A percentile compares a stretch with the other conserved stretches of the same genome.
phyloP scores from a whole-genome alignment of 2,888 invertebrate species.

The Apeira syringaria region DNA sequence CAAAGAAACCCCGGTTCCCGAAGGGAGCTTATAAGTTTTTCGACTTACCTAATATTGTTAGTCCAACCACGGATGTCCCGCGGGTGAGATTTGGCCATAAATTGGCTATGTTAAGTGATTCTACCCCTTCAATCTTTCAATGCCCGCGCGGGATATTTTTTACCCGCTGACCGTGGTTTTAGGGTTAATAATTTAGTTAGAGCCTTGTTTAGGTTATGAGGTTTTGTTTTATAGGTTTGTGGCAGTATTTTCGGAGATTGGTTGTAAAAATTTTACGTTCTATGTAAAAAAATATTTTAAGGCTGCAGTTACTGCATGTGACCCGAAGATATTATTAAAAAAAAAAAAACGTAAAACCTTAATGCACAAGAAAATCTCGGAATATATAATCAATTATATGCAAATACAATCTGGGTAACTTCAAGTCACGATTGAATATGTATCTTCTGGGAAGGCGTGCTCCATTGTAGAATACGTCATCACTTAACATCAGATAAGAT shows the following conservation, averaged over 20 bases:
- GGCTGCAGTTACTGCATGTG: too few species aligned
- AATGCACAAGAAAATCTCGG: too few species aligned
- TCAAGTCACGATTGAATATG: too few species aligned
- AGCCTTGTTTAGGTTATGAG: constrained; percentile 28
- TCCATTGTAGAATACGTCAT: too few species aligned
- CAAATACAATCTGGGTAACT: too few species aligned
- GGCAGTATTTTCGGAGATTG: background rate
- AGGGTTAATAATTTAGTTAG: constrained; percentile 56
- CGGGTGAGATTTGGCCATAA: constrained; percentile 78
- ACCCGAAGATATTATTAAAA: too few species aligned
- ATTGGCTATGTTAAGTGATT: constrained; percentile 78
- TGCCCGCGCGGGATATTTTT: constrained; percentile 71
- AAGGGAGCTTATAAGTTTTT: constrained; percentile 66
- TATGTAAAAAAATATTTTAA: too few species aligned
- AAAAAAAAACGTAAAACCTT: too few species aligned
- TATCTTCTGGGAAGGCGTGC: too few species aligned
- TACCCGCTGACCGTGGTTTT: constrained; percentile 44
- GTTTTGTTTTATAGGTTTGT: constrained; percentile 19
- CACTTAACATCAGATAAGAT: too few species aligned
- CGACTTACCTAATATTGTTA: constrained; percentile 74
- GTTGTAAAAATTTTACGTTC: too few species aligned
- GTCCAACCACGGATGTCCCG: constrained; percentile 74
- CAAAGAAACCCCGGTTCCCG: constrained; percentile 48
- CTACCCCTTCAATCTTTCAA: constrained; percentile 81
- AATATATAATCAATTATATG: too few species aligned